These are phyloP conservation scores for Sericinus montela DNA, from an alignment of 2,888 invertebrate species.

Conservation along the genomic window DNA sequence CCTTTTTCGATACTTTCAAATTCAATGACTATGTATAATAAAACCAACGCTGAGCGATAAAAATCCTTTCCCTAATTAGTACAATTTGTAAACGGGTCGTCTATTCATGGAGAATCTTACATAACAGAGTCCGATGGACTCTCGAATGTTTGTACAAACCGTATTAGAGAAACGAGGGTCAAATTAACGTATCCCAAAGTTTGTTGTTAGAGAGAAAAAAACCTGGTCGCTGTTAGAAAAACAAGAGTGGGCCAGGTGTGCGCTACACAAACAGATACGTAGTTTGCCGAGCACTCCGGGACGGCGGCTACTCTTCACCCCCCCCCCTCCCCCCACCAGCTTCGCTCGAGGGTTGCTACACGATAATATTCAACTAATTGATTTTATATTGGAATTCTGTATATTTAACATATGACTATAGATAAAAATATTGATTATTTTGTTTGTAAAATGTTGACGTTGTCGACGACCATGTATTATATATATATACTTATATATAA, in stretches of 20 bases:
- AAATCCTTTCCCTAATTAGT: conserved; percentile 3
- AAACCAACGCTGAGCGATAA: neutral
- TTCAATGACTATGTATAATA: too few relatives aligned
- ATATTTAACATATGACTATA: too few relatives aligned
- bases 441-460: too few relatives aligned
- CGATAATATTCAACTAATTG: neutral
- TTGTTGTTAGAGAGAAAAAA: conserved; percentile 38
- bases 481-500: too few relatives aligned
- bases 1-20: too few relatives aligned
- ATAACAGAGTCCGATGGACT: conserved; percentile 13
- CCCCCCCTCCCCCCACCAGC: conserved; percentile 24
- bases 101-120: neutral
- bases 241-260: conserved; percentile 49
- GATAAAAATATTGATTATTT: too few relatives aligned
- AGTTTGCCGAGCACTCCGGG: conserved; percentile 39
- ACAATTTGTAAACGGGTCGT: conserved; percentile 5
- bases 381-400: neutral
- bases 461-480: too few relatives aligned
- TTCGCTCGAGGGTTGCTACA: conserved; percentile 6
- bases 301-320: conserved; percentile 14
- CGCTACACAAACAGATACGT: conserved; percentile 35
- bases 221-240: conserved; percentile 48
- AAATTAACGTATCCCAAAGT: conserved; percentile 53
- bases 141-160: conserved; percentile 42
- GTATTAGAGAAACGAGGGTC: conserved; percentile 50